Conservation (phyloP, 1,140 invertebrate genomes). For the Amyelois transitella region DNA sequence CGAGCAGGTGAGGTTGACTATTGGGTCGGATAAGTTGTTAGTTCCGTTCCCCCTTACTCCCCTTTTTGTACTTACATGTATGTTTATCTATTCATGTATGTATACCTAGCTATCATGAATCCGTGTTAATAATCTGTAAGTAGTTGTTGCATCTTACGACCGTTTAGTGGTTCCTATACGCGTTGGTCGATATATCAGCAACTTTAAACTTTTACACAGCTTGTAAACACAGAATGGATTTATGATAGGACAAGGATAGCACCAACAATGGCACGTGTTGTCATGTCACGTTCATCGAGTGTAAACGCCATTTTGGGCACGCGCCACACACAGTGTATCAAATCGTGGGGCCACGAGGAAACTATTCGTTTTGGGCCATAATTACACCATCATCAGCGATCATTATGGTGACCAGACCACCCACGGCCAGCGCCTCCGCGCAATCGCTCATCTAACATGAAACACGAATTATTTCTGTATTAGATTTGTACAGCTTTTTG, state of each 20-base stretch:
- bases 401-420: constrained; percentile 6
- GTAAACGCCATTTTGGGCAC: neutral
- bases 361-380: constrained; percentile 5
- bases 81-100: no score
- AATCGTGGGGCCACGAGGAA: constrained; percentile 1
- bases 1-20: no score
- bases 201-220: no score
- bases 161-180: no score
- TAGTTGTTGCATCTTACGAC: no score
- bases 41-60: no score
- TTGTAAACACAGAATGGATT: no score
- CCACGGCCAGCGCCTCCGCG: neutral
- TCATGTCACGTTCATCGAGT: neutral
- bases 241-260: neutral
- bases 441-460: neutral
- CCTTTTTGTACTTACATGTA: no score
- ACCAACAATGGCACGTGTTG: neutral
- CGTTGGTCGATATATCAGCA: no score
- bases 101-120: no score
- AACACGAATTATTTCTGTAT: neutral
- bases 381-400: constrained; percentile 5
- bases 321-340: constrained; percentile 5
- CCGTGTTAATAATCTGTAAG: no score
- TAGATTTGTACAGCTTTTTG: neutral
- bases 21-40: no score